Evolutionary conservation across 2,113 vertebrate genomes (phyloP), one percentile per base, ranked within the genome.

Genomic region (Strigops habroptila): DNA sequence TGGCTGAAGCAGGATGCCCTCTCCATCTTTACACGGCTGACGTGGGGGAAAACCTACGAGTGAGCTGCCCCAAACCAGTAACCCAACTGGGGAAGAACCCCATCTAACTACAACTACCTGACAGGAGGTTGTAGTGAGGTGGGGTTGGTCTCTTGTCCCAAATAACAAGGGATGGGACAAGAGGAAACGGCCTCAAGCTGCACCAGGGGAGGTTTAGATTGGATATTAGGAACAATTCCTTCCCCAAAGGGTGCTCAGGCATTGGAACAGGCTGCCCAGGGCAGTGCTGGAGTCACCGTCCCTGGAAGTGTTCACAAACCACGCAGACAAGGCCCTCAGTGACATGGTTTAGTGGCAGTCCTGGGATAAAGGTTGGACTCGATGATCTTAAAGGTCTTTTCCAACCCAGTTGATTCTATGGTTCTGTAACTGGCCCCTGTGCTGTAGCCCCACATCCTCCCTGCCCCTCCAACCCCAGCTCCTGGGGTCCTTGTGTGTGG

Each of bases 351-450:
- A 59, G 55, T 14, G 33, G 33, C 33, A n/a, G 33, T 23, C 13
- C 8, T 2, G 21, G 14, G 33, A 23, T 24, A 15, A 23, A 35
- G 33, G 21, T 5, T 59, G 57, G 33, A 59, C 57, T 59, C n/a
- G 21, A 59, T 23, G 39, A 39, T 39, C 39, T 39, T 39, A 39
- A 39, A 39, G 39, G 39, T 39, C 39, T 14, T 35, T 33, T 23
- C 21, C 57, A 59, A 23, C 21, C 33, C 22, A n/a, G 33, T 23
- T 23, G 33, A n/a, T 59, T 35, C 55, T 57, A n/a, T 57, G 55
- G 9, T 14, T 33, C 55, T 57, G 22, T n/a, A 33, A n/a, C 31
- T 7, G 49, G 52, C 30, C 88, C 39, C 43, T 0, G 0, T 7
- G 25, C 16, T 46, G 55, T 37, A 37, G 27, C 30, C 76, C 68